A percentile compares a stretch with the other conserved stretches of the same genome.
Evolutionary conservation across 2,888 invertebrate genomes (phyloP).

Genomic region (Sepiola atlantica): DNA sequence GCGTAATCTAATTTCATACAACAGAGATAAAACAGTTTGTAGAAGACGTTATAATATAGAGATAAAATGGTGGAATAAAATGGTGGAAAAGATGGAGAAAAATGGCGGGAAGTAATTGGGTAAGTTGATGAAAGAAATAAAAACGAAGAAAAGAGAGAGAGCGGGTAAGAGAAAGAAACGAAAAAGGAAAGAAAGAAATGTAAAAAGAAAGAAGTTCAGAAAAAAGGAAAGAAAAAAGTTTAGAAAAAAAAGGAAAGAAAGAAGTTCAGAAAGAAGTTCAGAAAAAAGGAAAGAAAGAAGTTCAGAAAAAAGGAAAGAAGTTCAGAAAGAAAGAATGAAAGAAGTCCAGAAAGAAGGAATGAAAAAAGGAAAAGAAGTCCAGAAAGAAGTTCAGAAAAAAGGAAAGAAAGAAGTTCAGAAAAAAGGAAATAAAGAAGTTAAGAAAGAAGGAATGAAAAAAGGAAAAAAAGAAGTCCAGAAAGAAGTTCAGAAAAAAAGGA

Average conservation of each 20-base stretch:
- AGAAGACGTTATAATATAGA: background rate
- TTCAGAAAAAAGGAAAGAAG: background rate
- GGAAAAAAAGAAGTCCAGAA: too few species aligned
- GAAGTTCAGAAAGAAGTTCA: too few species aligned
- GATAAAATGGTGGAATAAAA: background rate
- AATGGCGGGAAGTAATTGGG: background rate
- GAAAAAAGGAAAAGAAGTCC: background rate
- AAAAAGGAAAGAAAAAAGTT: too few species aligned
- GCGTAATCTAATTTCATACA: background rate
- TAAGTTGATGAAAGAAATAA: background rate
- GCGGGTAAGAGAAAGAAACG: too few species aligned
- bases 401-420: background rate
- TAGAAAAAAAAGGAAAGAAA: background rate
- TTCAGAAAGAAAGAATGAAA: background rate
- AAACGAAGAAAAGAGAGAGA: too few species aligned
- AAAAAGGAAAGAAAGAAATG: background rate
- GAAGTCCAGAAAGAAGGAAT: background rate
- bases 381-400: too few species aligned
- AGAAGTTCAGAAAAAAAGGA: background rate
- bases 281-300: background rate
- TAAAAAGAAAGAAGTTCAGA: background rate
- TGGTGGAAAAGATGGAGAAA: background rate
- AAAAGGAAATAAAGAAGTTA: background rate
- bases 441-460: background rate
- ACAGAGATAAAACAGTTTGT: background rate